phyloP scores from a whole-genome alignment of 2,888 invertebrate species.

The Dryobotodes eremita region DNA sequence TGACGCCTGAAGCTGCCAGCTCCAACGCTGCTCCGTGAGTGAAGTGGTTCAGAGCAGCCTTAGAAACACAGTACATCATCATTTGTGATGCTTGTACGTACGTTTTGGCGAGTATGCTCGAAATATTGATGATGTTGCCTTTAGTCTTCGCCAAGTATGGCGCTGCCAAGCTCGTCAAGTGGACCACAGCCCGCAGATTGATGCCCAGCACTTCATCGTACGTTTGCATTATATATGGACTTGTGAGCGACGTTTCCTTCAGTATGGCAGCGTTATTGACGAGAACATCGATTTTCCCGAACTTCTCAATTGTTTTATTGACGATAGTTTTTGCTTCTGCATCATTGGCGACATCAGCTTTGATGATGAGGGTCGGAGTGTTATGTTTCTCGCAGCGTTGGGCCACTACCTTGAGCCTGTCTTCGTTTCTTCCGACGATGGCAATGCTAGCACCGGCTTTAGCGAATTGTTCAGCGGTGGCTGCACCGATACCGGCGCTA shows the following conservation, averaged over 20 bases:
- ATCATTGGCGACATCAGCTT: conserved; percentile 71
- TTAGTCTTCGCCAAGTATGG: conserved; percentile 68
- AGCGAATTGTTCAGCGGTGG: conserved; percentile 68
- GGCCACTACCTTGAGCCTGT: conserved; percentile 63
- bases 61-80: conserved; percentile 92
- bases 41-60: conserved; percentile 94
- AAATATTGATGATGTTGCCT: conserved; percentile 66
- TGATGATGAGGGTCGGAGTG: conserved; percentile 61
- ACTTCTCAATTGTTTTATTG: conserved; percentile 65
- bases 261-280: conserved; percentile 74
- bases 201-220: conserved; percentile 68
- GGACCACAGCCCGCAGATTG: conserved; percentile 68
- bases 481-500: conserved; percentile 73
- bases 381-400: conserved; percentile 60
- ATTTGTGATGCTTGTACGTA: conserved; percentile 4
- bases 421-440: conserved; percentile 71
- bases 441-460: conserved; percentile 69
- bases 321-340: conserved; percentile 64
- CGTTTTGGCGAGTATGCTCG: conserved; percentile 47
- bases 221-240: conserved; percentile 60
- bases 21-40: conserved; percentile 93
- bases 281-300: conserved; percentile 72
- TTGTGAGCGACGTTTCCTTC: conserved; percentile 45
- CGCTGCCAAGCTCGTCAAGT: conserved; percentile 65
- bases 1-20: conserved; percentile 89